Percentiles rank a stretch among this genome's conserved stretches.
phyloP scores from a whole-genome alignment of 2,113 vertebrate genomes.

The Poicephalus meyeri region DNA sequence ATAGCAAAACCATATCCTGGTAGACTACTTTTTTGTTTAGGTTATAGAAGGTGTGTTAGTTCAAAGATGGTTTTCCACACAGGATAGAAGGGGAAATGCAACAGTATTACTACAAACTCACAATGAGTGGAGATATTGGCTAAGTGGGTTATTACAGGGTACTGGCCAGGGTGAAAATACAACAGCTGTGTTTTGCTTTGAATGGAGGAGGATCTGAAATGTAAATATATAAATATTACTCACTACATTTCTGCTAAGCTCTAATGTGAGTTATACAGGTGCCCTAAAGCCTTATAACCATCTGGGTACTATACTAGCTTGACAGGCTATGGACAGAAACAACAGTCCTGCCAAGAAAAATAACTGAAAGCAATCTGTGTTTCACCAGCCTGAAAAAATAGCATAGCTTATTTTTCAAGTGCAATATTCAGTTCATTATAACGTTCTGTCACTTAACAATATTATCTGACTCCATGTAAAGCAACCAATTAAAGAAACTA shows the following conservation, averaged over 20 bases:
- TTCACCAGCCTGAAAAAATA: not conserved
- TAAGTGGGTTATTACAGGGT: not conserved
- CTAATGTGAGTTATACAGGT: conserved; percentile 13
- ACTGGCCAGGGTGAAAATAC: not conserved
- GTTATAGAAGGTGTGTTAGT: not conserved
- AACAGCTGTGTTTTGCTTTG: conserved; percentile 42
- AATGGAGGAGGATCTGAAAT: not conserved
- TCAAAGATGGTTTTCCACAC: not conserved
- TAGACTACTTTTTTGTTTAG: not conserved
- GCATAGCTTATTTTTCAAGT: conserved; percentile 37
- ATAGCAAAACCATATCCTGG: not conserved
- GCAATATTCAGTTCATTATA: conserved; percentile 32
- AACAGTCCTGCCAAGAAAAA: conserved; percentile 38
- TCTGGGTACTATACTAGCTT: conserved; percentile 11
- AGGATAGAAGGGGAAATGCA: not conserved
- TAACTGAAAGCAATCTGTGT: conserved; percentile 54
- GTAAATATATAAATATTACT: conserved; percentile 44
- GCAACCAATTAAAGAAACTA: conserved; percentile 47
- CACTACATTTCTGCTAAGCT: conserved; percentile 10
- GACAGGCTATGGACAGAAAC: conserved; percentile 43
- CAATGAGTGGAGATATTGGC: not conserved
- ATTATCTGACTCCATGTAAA: conserved; percentile 50
- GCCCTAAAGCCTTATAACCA: conserved; percentile 44
- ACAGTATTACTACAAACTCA: not conserved
- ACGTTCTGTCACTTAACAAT: conserved; percentile 53